Base-by-base conservation (phyloP, 2,888 invertebrate species). In the Plebejus melissa region DNA sequence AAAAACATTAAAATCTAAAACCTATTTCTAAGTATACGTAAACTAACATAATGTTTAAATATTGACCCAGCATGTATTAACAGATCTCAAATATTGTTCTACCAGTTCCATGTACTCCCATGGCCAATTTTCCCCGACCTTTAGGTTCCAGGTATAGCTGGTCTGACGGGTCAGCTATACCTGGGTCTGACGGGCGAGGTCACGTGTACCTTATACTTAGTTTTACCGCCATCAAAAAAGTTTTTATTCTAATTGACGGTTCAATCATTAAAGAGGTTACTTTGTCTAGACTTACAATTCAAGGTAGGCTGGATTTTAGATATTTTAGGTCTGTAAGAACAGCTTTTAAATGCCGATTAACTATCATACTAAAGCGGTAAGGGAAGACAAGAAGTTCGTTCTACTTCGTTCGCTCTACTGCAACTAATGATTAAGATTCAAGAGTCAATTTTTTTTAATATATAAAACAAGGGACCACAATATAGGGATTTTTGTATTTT, bases 31-130 rank as follows among this genome's bases (percentile, higher is more conserved):
- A 28, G 9, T 60, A 7, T 9, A 60, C 9, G 28, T 60, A 60
- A 60, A 60, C 60, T 7, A 60, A 60, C 60, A 60, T 28, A 11
- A 11, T 60, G 28, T 28, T 60, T 28, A 9, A 60, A 60, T 60
- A 60, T 60, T 60, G 60, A 60, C 60, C 60, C 28, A 28, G 28
- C 60, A 65, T 65, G 65, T 65, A 65, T 36, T 65, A 65, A 65
- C 60, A 60, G 22, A 60, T 28, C 28, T 60, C 32, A 65, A 65
- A 65, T 65, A 65, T 65, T 65, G 32, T 65, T 36, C 32, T 1
- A 32, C 65, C 11, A 65, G 65, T 65, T 65, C 65, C 16, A 65
- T 65, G 65, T 65, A 65, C 13, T 65, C n/a, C 65, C 65, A 65
- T 28, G 32, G 65, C 36, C 65, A 65, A 13, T 65, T 2, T 32